Base-by-base conservation (phyloP, 1,140 invertebrate genomes). In the Drosophila aff. region DNA sequence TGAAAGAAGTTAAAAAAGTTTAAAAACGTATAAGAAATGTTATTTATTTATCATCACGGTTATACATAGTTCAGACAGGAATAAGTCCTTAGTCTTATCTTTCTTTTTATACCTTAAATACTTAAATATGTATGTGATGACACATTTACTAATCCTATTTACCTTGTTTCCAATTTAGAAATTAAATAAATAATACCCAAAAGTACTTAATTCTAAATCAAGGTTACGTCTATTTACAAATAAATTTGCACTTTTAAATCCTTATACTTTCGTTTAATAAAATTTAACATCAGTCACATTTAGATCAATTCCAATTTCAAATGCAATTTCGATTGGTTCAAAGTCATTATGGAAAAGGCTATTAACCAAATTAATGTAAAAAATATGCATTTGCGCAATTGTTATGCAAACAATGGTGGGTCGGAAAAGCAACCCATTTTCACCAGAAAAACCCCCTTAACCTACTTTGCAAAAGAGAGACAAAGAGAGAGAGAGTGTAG, bases 311-410 rank as follows among this genome's bases (percentile, higher is more conserved):
- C n/a, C 33, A 59, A 47, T 59, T 73, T 43, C 16, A 59, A 72
- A 72, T 60, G 46, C 23, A 43, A 61, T 72, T 73, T 38, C 67
- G 26, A 61, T 73, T 52, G n/a, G 9, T 23, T 73, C 44, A 73
- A 72, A 61, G 55, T 43, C 46, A 73, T 73, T 73, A 50, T 11
- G 28, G 13, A 36, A 36, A 38, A 13, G 31, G 23, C 66, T 16
- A 49, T 36, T 52, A 59, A 26, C 44, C 38, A 33, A 58, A 72
- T 72, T 41, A 60, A 73, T 41, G 68, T 49, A 18, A 72, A 50
- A 72, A 36, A 59, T 69, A 72, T 72, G 65, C 50, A 71, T 58
- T 58, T 52, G 31, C 28, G 15, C n/a, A 61, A 61, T 73, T 50
- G 69, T 73, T 73, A 61, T 73, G 55, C 67, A 73, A 61, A 73